Base-by-base conservation (phyloP, 2,888 invertebrate genomes). In the Xestia c-nigrum region DNA sequence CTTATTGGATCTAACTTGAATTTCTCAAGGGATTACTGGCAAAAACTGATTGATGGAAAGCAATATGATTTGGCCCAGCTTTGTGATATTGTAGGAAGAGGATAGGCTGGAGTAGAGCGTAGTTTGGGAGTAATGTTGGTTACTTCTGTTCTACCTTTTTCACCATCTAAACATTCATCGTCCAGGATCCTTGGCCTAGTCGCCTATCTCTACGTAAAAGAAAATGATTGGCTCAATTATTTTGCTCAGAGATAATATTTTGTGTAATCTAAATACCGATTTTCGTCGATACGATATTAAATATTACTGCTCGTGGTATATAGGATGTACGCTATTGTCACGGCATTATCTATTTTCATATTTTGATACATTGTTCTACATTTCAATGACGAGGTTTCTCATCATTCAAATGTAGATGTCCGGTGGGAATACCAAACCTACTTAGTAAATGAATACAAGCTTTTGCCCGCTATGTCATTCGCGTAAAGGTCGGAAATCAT, bases 321-420 rank as follows among this genome's bases (percentile, higher is more conserved):
- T 9, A 47, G 16, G 14, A 43, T n/a, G 64, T 24, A 21, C 16
- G 21, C 50, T 19, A 65, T 78, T 59, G 82, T 78, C 43, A 74
- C 40, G 14, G 9, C n/a, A 59, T 24, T 76, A 59, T 71, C 12
- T 31, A 10, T 31, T 9, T 61, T 61, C 0, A 61, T 43, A 64
- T 64, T 72, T 72, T 52, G 47, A 73, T 21, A 47, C 57, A 73
- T 74, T 74, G 73, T 81, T 75, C 21, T 52, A 47, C 3, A 76
- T 52, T n/a, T 65, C 31, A 76, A 64, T 46, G 14, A 50, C 75
- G 81, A n/a, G 82, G 50, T 9, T 7, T n/a, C 21, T 47, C 55
- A 57, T 6, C 24, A 24, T 55, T 55, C n/a, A 55, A 55, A 55
- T 55, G 12, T 55, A 10, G 55, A 14, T 57, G n/a, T 57, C 6